A percentile compares a stretch with the other conserved stretches of the same genome.
Conservation (phyloP, 2,797 vertebrate species). For the Halcyon smyrnensis region DNA sequence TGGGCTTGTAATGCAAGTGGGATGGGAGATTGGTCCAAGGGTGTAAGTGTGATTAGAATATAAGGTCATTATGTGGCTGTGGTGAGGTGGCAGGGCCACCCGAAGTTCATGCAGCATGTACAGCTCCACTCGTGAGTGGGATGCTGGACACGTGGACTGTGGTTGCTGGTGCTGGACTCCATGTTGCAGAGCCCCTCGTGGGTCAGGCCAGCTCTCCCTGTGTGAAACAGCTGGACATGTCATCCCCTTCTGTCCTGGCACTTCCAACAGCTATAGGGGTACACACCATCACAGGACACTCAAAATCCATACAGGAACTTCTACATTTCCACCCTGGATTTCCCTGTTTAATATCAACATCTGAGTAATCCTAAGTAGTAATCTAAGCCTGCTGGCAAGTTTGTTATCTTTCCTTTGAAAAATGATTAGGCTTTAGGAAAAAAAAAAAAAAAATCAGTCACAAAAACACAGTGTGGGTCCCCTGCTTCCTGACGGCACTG, state of each 20-base stretch:
- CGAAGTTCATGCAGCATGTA: fast-evolving
- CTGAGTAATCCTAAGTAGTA: neutral
- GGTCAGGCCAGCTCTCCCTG: neutral
- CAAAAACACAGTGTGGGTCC: neutral
- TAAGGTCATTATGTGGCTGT: neutral
- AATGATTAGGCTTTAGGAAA: neutral
- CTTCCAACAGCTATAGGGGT: neutral
- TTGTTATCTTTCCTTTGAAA: neutral
- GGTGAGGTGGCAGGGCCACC: neutral
- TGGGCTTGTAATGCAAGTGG: neutral
- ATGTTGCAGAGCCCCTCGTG: fast-evolving
- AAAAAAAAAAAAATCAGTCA: neutral
- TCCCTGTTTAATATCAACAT: neutral
- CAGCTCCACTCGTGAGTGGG: neutral
- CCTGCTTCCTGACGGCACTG: slow-evolving; percentile 22
- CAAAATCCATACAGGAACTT: neutral
- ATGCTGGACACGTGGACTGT: fast-evolving
- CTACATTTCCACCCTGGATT: neutral
- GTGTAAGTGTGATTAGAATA: neutral
- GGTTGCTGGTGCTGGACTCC: neutral
- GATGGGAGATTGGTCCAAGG: neutral
- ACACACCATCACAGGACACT: fast-evolving
- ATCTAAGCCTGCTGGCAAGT: neutral
- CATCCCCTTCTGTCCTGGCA: neutral
- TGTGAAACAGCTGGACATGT: neutral